Percentiles rank a stretch among this genome's conserved stretches.
Conservation (phyloP, 2,113 vertebrate genomes). For the Calonectris borealis region DNA sequence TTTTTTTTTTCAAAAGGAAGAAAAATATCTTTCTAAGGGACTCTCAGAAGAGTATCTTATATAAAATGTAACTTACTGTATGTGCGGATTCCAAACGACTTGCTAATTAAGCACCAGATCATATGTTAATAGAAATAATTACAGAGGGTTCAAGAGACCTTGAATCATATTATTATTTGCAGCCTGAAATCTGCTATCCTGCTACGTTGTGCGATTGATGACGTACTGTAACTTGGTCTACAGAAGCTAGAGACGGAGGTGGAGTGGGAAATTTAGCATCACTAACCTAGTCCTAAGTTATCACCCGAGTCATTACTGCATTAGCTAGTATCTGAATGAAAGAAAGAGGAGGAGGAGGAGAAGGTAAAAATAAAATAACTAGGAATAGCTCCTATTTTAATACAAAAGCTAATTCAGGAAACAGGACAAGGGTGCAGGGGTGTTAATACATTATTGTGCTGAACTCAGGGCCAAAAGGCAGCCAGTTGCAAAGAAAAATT, state of each 20-base stretch:
- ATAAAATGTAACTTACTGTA: background rate
- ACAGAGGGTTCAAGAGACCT: background rate
- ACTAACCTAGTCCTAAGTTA: background rate
- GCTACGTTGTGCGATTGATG: background rate
- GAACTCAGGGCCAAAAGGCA: background rate
- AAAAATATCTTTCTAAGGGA: background rate
- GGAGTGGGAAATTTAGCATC: background rate
- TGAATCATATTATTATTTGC: background rate
- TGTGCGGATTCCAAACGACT: background rate
- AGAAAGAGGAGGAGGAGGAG: background rate
- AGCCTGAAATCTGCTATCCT: background rate
- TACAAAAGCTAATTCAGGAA: background rate
- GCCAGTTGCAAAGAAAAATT: background rate
- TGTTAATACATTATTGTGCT: background rate
- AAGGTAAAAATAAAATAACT: background rate
- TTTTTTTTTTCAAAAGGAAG: background rate
- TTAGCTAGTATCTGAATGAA: background rate
- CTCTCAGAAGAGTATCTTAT: background rate
- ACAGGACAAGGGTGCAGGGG: background rate
- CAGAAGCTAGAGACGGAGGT: background rate
- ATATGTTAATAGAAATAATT: background rate
- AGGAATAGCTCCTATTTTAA: background rate
- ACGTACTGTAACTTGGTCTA: background rate
- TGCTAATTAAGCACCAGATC: background rate
- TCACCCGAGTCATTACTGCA: background rate